A percentile compares a stretch with the other conserved stretches of the same genome.
phyloP scores from a whole-genome alignment of 2,113 vertebrate genomes.

The Phylloscopus trochilus region DNA sequence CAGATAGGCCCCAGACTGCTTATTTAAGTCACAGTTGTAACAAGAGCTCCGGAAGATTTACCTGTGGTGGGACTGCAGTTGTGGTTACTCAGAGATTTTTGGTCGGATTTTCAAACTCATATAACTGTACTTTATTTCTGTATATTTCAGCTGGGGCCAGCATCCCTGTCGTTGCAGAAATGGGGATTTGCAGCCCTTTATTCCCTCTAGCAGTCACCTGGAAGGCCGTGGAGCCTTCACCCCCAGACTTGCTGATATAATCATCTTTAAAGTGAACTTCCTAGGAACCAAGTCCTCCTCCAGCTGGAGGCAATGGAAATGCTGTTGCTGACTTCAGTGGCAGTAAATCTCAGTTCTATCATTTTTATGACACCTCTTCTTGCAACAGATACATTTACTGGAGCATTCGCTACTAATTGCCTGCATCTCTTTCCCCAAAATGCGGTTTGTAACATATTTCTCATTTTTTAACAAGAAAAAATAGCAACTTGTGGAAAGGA shows the following conservation, averaged over 20 bases:
- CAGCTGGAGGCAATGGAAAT: slow-evolving; percentile 19
- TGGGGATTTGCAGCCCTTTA: slow-evolving; percentile 21
- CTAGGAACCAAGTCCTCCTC: slow-evolving; percentile 42
- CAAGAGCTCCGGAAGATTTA: slow-evolving; percentile 1
- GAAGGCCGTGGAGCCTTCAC: neutral
- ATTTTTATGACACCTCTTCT: slow-evolving; percentile 20
- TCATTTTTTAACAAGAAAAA: neutral
- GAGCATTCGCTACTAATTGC: neutral
- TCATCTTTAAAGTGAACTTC: slow-evolving; percentile 41
- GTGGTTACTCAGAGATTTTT: neutral
- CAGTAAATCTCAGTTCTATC: slow-evolving; percentile 3
- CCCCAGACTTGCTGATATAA: slow-evolving; percentile 1
- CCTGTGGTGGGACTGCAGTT: slow-evolving; percentile 11
- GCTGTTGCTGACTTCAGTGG: neutral
- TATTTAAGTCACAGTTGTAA: neutral
- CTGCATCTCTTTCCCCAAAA: neutral
- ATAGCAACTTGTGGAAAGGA: neutral
- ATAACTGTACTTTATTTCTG: slow-evolving; percentile 13
- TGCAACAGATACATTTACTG: neutral
- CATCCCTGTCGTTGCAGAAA: neutral
- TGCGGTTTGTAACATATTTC: neutral
- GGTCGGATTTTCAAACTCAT: neutral
- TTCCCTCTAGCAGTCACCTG: slow-evolving; percentile 9
- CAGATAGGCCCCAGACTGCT: neutral
- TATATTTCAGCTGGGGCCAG: neutral